phyloP scores from a whole-genome alignment of 2,113 vertebrate genomes.

The Gopherus flavomarginatus region DNA sequence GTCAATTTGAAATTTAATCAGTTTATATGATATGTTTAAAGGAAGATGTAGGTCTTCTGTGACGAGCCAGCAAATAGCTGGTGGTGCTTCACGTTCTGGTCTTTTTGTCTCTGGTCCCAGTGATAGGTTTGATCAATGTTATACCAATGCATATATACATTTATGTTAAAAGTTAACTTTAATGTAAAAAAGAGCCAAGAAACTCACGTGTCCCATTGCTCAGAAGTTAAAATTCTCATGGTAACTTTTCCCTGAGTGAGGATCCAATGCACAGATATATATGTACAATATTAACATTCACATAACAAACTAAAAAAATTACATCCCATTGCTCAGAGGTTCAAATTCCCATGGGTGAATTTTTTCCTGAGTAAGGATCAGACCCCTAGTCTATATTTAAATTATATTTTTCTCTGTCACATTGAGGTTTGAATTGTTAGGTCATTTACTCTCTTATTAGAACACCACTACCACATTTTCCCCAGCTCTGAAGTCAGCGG shows the following conservation, averaged over 20 bases:
- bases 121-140: no score
- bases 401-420: no score
- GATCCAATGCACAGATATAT: background rate
- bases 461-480: no score
- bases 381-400: background rate
- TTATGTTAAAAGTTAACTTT: background rate
- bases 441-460: no score
- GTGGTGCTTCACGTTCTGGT: accelerated
- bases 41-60: background rate
- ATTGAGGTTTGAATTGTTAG: no score
- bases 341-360: background rate
- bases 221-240: background rate
- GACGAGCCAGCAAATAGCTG: background rate
- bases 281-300: background rate
- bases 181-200: background rate
- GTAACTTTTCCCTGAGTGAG: background rate
- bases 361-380: background rate
- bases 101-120: no score
- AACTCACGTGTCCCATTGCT: background rate
- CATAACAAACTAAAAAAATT: background rate
- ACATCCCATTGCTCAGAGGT: background rate
- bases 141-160: no score
- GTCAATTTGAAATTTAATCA: no score
- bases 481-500: no score
- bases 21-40: no score